These are phyloP conservation scores for Gopherus flavomarginatus DNA, from an alignment of 2,113 vertebrate species.

Conservation along the genomic window DNA sequence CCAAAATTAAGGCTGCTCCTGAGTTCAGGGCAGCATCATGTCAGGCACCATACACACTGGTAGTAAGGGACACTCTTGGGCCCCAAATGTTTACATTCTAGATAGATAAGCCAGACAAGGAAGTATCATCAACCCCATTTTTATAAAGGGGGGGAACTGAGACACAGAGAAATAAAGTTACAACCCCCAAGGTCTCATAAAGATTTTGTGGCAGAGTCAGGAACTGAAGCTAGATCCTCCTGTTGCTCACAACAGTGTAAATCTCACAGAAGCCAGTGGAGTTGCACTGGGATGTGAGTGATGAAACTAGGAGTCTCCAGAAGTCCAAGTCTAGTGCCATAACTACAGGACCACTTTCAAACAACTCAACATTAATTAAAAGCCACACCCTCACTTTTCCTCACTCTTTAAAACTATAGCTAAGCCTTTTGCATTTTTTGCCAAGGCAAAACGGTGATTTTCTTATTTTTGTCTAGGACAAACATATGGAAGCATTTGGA, in stretches of 20 bases:
- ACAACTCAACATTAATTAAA: background rate
- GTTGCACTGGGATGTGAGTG: background rate
- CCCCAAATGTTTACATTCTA: background rate
- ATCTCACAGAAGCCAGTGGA: background rate
- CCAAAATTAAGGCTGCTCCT: constrained; percentile 36
- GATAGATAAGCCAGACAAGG: background rate
- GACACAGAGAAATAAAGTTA: background rate
- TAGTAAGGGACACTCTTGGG: constrained; percentile 26
- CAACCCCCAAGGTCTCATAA: background rate
- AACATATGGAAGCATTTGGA: background rate
- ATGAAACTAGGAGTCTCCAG: background rate
- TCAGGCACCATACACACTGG: background rate
- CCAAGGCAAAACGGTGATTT: background rate
- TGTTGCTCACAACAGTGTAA: background rate
- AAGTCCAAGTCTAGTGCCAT: background rate
- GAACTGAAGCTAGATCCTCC: background rate
- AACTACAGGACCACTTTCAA: background rate
- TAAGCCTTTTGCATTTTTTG: background rate
- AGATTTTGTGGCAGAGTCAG: background rate
- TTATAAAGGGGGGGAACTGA: background rate
- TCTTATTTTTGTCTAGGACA: background rate
- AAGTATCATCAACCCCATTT: background rate
- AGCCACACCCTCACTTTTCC: background rate
- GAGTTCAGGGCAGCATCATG: background rate
- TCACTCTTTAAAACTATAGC: background rate